These are phyloP conservation scores for Accipiter virgatus DNA, from an alignment of 2,113 vertebrate species.

Conservation along the genomic window DNA sequence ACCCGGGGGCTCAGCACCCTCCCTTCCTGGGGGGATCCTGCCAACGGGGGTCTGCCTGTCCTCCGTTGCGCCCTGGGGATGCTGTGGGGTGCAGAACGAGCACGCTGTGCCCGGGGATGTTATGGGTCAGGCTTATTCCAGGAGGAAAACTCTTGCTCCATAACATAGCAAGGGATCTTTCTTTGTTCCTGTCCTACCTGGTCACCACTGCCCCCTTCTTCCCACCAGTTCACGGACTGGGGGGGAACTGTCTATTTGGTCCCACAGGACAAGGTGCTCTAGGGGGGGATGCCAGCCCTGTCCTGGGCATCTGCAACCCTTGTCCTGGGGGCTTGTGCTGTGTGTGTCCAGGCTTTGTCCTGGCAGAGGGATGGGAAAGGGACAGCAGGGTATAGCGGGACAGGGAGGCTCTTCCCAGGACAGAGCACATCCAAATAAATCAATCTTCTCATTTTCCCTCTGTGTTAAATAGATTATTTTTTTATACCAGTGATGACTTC, in stretches of 20 bases:
- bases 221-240: not conserved
- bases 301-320: rapidly evolving
- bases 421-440: not conserved
- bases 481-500: not conserved
- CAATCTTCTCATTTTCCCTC: not conserved
- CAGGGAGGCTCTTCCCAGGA: not conserved
- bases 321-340: not conserved
- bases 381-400: not conserved
- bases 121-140: not conserved
- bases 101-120: rapidly evolving
- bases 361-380: not conserved
- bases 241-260: not conserved
- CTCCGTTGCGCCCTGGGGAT: not conserved
- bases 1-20: not conserved
- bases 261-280: too few relatives aligned
- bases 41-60: not conserved
- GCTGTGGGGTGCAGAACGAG: not conserved
- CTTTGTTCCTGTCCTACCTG: not conserved
- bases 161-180: too few relatives aligned
- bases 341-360: not conserved
- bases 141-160: not conserved
- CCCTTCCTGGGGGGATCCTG: not conserved
- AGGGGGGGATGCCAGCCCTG: not conserved
- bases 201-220: not conserved
- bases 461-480: not conserved